These are phyloP conservation scores for Nettapus auritus DNA, from an alignment of 2,113 vertebrate species.

Conservation along the genomic window DNA sequence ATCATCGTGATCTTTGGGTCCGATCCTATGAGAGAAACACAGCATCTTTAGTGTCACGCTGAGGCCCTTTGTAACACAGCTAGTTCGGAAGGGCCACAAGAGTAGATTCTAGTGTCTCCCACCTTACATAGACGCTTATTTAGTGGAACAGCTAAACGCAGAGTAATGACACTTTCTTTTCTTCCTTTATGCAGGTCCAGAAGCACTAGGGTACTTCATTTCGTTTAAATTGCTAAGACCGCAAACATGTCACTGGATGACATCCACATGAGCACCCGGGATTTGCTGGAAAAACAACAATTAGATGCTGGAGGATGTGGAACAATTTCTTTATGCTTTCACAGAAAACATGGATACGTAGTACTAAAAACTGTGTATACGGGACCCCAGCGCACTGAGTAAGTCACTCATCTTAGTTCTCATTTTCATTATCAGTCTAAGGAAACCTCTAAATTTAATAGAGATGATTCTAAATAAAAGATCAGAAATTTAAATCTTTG, in stretches of 20 bases:
- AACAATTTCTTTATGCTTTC: conserved; percentile 88
- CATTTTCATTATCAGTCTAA: neutral
- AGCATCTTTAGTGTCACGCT: neutral
- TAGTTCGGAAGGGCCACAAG: neutral
- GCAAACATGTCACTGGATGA: conserved; percentile 78
- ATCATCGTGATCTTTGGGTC: neutral
- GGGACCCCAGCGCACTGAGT: conserved; percentile 85
- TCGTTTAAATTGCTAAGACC: neutral
- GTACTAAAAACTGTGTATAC: conserved; percentile 93
- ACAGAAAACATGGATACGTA: conserved; percentile 86
- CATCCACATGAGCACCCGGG: conserved; percentile 83
- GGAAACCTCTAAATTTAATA: neutral
- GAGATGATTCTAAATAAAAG: neutral
- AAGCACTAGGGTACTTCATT: neutral
- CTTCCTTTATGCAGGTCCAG: neutral
- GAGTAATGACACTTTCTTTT: neutral
- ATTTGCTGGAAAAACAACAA: conserved; percentile 78
- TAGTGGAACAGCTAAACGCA: neutral
- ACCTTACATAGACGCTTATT: neutral
- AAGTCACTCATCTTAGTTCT: conserved; percentile 69
- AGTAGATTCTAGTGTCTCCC: neutral
- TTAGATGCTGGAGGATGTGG: conserved; percentile 92
- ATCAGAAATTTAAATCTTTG: neutral
- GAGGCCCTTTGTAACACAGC: neutral
- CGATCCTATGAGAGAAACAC: neutral